Base-by-base conservation (phyloP, 2,888 invertebrate genomes). In the Germaria angustata region DNA sequence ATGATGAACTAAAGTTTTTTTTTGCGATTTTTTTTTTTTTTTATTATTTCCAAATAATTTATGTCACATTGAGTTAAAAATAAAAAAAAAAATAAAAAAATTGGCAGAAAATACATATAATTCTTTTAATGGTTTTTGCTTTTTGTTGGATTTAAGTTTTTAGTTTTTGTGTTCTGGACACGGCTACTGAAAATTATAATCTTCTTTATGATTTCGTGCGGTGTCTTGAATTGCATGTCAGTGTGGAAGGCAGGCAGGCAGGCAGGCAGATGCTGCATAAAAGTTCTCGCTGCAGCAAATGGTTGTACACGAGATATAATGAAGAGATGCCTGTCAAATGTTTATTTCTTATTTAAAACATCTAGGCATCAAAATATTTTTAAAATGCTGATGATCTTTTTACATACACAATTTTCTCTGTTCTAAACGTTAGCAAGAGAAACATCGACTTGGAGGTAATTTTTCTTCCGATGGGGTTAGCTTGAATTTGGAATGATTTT, bases 151-250 rank as follows among this genome's bases (percentile, higher is more conserved):
- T 53, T 55, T 68, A 44, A 59, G 17, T 57, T 39, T 63, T 65
- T 46, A 15, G 32, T 9, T 24, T 36, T 57, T 51, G 57, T 66
- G 51, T 61, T 44, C 75, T 55, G 75, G 80, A 63, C 80, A 15
- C 17, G 41, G 63, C 63, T 55, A 68, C 63, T 55, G 73, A 39
- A 69, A 46, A 13, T 34, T 51, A 55, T 69, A 32, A 32, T 32
- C n/a, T 28, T 20, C 24, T 32, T 41, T 24, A 13, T n/a, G 68
- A 65, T 55, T 69, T n/a, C 8, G 8, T 32, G n/a, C 20, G n/a
- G 20, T 44, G 41, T 55, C 39, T 39, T 36, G 7, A 71, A 57
- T 15, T 61, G 72, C 51, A 32, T 51, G 39, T 39, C 13, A 44
- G 20, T 34, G 22, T 15, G 17, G 15, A 5, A 24, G 6, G 8